phyloP scores from a whole-genome alignment of 1,140 invertebrate genomes.

The Drosophila nannoptera region DNA sequence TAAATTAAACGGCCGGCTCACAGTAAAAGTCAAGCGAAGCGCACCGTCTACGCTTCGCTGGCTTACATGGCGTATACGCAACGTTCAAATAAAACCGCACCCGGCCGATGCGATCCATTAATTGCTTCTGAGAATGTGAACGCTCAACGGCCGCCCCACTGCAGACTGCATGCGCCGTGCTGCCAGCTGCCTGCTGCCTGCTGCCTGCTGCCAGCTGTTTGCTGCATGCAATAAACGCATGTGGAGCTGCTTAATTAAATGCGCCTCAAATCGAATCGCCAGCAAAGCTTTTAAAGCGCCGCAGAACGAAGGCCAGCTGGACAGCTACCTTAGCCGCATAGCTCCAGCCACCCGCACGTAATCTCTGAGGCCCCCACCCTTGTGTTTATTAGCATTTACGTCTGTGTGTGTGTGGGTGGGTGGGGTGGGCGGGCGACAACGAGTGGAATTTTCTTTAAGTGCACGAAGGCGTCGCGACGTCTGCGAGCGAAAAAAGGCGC shows the following conservation, averaged over 20 bases:
- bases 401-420: constrained; percentile 2
- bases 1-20: constrained; percentile 57
- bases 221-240: constrained; percentile 10
- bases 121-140: constrained; percentile 45
- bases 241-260: constrained; percentile 34
- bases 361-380: background rate
- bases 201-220: background rate
- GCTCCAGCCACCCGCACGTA: background rate
- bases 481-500: constrained; percentile 39
- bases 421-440: constrained; percentile 6
- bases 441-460: constrained; percentile 39
- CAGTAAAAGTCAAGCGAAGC: constrained; percentile 17
- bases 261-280: constrained; percentile 25
- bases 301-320: constrained; percentile 20
- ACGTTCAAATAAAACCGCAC: constrained; percentile 24
- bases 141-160: no score
- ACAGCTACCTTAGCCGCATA: background rate
- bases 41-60: constrained; percentile 26
- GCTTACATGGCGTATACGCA: constrained; percentile 33
- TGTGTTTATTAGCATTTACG: constrained; percentile 29
- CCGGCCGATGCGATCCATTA: constrained; percentile 31
- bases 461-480: constrained; percentile 47
- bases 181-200: background rate
- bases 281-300: constrained; percentile 24
- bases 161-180: background rate